Percentiles rank a stretch among this genome's conserved stretches.
Evolutionary conservation across 2,113 vertebrate species (phyloP).

Genomic region (Xiphorhynchus elegans): DNA sequence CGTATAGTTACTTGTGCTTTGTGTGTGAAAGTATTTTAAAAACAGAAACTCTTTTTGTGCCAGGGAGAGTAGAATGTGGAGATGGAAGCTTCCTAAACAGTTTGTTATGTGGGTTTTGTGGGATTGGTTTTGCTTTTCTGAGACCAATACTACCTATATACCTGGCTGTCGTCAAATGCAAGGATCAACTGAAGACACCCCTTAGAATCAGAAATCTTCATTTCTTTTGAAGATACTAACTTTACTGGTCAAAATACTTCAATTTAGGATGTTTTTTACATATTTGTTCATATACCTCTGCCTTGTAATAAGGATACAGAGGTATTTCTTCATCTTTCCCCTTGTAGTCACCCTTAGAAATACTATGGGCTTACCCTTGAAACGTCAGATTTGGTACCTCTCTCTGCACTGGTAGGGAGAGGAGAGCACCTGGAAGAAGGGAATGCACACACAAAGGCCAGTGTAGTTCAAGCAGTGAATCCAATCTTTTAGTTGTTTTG

Average conservation of each 20-base stretch:
- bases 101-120: neutral
- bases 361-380: neutral
- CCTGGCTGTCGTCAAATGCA: neutral
- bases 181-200: neutral
- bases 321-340: neutral
- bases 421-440: neutral
- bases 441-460: no score
- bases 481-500: neutral
- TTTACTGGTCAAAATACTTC: neutral
- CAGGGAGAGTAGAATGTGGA: neutral
- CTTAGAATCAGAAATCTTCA: neutral
- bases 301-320: neutral
- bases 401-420: neutral
- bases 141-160: neutral
- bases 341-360: neutral
- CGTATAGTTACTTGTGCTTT: neutral
- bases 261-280: neutral
- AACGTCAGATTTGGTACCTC: neutral
- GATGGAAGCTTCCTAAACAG: neutral
- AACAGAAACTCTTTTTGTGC: neutral
- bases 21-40: neutral
- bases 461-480: neutral
- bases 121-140: neutral
- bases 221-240: neutral
- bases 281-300: neutral